Evolutionary conservation across 1,140 invertebrate genomes (phyloP), one percentile per base, ranked within the genome.

Genomic region (Vanessa atalanta): DNA sequence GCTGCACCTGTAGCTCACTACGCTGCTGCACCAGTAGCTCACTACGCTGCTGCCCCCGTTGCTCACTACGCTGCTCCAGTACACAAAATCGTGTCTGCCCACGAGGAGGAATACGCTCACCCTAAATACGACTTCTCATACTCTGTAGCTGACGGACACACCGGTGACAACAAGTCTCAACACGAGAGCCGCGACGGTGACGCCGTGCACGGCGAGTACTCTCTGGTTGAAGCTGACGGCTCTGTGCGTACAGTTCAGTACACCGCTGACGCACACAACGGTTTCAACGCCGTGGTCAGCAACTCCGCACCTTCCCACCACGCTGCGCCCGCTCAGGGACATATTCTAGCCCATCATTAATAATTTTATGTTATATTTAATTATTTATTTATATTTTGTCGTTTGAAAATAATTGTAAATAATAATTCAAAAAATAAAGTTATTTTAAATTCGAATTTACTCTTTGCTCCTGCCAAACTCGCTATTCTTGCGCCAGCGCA

Each of bases 231-330:
- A 75, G 88, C 94, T 37, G 94, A 94, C 75, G 93, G 93, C 50
- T 94, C 93, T 63, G 85, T 93, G 80, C 86, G 94, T 72, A 93
- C 86, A 57, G 93, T 94, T 16, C 84, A 91, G 70, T 94, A 94
- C 87, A 89, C 90, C 73, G 93, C 93, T n/a, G 93, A 94, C 79
- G 88, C 88, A 69, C 91, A 93, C 83, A 91, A 87, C 78, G 93
- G 86, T n/a, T 94, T 94, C 88, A 94, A 94, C 83, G 94, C 94
- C 15, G 92, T 94, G 8, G 93, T 94, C 23, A 91, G 91, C 77
- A 93, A 94, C 87, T 92, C 93, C 16, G 93, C 92, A n/a, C 93
- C 93, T 16, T 77, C 77, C 7, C 26, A 51, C 9, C 72, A 71
- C 8, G 78, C 76, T 47, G 84, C 73, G 1, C 65, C 66, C 7